Evolutionary conservation across 2,888 invertebrate species (phyloP), one percentile per base, ranked within the genome.

Genomic region (Sarcophaga subvicina): DNA sequence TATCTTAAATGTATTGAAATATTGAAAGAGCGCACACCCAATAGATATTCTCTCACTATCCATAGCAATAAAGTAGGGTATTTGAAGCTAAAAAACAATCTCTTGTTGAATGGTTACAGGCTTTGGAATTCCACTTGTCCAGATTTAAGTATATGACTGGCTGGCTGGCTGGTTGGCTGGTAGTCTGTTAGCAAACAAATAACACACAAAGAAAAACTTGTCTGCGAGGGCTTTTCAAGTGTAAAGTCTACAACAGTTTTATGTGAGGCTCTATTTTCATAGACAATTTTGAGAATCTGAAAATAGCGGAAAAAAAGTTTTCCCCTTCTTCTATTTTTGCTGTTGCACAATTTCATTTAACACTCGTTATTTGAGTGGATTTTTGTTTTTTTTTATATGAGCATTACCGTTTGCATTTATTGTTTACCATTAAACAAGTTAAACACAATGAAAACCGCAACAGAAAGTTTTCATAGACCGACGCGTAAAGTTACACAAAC

Each of bases 51-150:
- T 37, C 8, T 2, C 8, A 37, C 0, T 37, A 37, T 37, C 8
- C 37, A 10, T 10, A 10, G 10, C 8, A 37, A 37, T 37, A 37
- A 37, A 37, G 37, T 37, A 37, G 37, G 37, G 37, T 37, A 37
- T 37, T 37, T 37, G 17, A 54, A 54, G 17, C 1, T 14, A n/a
- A 76, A 75, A 63, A 54, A 47, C 63, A 54, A 27, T 54, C 20
- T 47, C 47, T 69, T 73, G 54, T 77, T 80, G 54, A 49, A 45
- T 62, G 22, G n/a, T 75, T 62, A 49, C 17, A 60, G 22, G 22
- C 66, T 62, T 80, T 69, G 59, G 63, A 64, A 54, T 85, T 67
- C 27, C 76, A 71, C 76, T 86, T 72, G 73, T 62, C 72, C 77
- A 77, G 70, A 25, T 84, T 78, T 10, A 70, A 63, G 14, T 54